Evolutionary conservation across 2,113 vertebrate genomes (phyloP).

Genomic region (Circaetus cinerascens): DNA sequence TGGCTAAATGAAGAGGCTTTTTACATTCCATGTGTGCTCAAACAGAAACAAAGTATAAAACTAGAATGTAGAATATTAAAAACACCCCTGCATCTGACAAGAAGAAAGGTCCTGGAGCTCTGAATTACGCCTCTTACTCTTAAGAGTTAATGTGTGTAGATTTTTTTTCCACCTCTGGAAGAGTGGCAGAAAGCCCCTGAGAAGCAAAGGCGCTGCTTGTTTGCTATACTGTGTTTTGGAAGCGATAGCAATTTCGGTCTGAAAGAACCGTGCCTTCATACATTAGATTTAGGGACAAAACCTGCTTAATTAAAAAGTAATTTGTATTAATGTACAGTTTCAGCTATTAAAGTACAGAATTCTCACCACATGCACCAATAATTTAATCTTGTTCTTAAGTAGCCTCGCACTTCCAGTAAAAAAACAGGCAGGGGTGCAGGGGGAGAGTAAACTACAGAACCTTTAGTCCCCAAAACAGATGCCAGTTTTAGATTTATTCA

Average conservation of each 20-base stretch:
- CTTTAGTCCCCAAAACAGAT: conserved; percentile 74
- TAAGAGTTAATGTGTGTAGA: not conserved
- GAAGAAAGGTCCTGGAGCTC: not conserved
- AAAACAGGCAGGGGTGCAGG: not conserved
- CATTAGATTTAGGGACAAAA: not conserved
- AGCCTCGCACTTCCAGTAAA: conserved; percentile 63
- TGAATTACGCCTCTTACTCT: not conserved
- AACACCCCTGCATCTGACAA: not conserved
- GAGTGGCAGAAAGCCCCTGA: not conserved
- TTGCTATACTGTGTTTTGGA: not conserved
- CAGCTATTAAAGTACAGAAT: conserved; percentile 2
- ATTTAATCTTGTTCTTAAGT: conserved; percentile 64
- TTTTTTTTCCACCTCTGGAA: not conserved
- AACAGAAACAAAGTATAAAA: not conserved
- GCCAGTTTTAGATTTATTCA: conserved; percentile 73
- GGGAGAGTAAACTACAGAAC: conserved; percentile 53
- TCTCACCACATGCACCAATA: conserved; percentile 43
- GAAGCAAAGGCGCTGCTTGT: not conserved
- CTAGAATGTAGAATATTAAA: not conserved
- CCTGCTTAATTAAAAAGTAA: not conserved
- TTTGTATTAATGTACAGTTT: not conserved
- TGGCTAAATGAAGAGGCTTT: not conserved
- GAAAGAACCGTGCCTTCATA: not conserved
- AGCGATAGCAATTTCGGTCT: not conserved
- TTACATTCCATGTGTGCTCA: not conserved